Evolutionary conservation across 2,888 invertebrate genomes (phyloP), one percentile per base, ranked within the genome.

Genomic region (Phyllotreta striolata): DNA sequence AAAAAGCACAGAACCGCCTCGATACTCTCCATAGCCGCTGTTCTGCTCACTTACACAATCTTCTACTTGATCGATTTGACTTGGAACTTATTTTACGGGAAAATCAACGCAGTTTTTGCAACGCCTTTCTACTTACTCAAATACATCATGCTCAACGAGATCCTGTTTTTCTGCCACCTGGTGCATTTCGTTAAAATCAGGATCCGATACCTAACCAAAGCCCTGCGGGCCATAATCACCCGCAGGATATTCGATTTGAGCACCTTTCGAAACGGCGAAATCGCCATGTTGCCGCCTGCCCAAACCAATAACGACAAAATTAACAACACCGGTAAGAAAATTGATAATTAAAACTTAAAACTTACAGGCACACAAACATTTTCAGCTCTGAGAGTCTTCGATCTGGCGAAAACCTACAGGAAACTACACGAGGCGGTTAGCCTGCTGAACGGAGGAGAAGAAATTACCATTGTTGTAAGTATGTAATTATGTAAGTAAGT

Each of bases 121-220:
- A 37, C 39, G 4, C 52, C 52, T 13, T 52, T 52, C 39, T 52
- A 52, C 10, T 2, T 52, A 3, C 10, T 52, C 9, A 52, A 52
- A 38, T 52, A 38, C 39, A 52, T 52, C 38, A 52, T 52, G 52
- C 38, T 52, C 0, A 52, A 12, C 13, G 52, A 52, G 38, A 52
- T 52, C 5, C 13, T 52, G 10, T 52, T 52, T n/a, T 52, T 52
- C 13, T 52, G 52, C 14, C 52, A 52, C 14, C n/a, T 52, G 52
- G 10, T 52, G 4, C 39, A 52, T 39, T 52, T 52, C 35, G 39
- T 13, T 6, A 10, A 4, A 10, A 38, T 52, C n/a, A 24, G 52
- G 38, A 5, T 52, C 6, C 13, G 7, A 3, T 38, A 7, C 14
- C 14, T 52, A 5, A 39, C 8, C 13, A 6, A 52, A 12, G 37